phyloP scores from a whole-genome alignment of 2,888 invertebrate genomes.

The Venustoraphidia nigricollis region DNA sequence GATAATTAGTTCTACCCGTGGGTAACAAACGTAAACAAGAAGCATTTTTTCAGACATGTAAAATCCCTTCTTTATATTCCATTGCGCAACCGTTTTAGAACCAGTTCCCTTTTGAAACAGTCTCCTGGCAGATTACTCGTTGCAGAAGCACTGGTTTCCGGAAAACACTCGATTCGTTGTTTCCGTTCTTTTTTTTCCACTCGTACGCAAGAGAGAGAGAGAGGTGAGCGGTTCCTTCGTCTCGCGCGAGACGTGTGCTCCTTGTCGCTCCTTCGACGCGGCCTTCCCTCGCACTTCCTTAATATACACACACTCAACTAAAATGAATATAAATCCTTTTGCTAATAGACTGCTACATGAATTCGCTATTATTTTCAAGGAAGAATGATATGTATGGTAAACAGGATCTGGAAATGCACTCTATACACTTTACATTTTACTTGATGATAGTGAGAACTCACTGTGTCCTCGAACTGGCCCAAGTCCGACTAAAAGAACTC shows the following conservation, averaged over 20 bases:
- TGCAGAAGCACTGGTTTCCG: slow-evolving; percentile 1
- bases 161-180: slow-evolving; percentile 18
- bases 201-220: not conserved
- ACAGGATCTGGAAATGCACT: slow-evolving; percentile 32
- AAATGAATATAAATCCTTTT: slow-evolving; percentile 38
- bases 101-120: too few species aligned
- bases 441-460: not conserved
- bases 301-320: slow-evolving; percentile 14
- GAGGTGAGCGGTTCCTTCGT: not conserved
- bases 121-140: too few species aligned
- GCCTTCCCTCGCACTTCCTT: not conserved
- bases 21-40: too few species aligned
- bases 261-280: not conserved
- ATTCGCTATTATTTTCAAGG: slow-evolving; percentile 37
- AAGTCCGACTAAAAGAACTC: not conserved
- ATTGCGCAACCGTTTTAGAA: too few species aligned
- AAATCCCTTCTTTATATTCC: too few species aligned
- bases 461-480: not conserved
- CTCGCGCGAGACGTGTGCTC: too few species aligned
- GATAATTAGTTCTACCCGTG: too few species aligned
- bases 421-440: slow-evolving; percentile 5
- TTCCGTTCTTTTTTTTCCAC: slow-evolving; percentile 5
- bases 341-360: slow-evolving; percentile 38
- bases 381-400: slow-evolving; percentile 33
- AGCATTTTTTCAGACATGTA: too few species aligned